A percentile compares a stretch with the other conserved stretches of the same genome.
Conservation (phyloP, 2,113 vertebrate genomes). For the Petrocephalus microphthalmus region DNA sequence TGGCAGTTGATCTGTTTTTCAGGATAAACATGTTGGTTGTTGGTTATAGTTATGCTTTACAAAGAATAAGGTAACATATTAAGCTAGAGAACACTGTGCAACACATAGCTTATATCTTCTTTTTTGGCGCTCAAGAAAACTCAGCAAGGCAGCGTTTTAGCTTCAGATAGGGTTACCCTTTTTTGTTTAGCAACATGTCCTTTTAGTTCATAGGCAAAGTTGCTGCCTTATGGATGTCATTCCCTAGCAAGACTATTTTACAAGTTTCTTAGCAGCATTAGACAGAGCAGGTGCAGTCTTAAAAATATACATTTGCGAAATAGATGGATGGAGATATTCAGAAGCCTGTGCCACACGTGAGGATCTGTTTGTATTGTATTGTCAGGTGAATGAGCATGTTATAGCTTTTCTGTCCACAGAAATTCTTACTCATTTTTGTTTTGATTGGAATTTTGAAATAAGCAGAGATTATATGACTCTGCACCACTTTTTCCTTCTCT, state of each 20-base stretch:
- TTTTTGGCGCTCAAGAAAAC: neutral
- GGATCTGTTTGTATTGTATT: neutral
- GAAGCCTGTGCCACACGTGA: neutral
- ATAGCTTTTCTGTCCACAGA: neutral
- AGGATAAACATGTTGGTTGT: neutral
- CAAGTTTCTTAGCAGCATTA: neutral
- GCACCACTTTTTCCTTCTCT: neutral
- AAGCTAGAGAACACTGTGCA: neutral
- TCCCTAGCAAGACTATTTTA: neutral
- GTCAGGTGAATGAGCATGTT: neutral
- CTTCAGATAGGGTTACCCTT: neutral
- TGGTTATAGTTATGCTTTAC: neutral
- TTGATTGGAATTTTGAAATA: neutral
- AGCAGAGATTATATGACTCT: neutral
- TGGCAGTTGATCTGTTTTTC: neutral
- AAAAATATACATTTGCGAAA: neutral
- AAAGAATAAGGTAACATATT: neutral
- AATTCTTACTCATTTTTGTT: slow-evolving; percentile 6
- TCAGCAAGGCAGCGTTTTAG: neutral
- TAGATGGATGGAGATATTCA: neutral
- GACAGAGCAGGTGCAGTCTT: neutral
- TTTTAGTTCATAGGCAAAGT: neutral
- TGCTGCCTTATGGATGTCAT: neutral
- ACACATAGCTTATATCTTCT: neutral
- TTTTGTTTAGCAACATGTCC: neutral